These are phyloP conservation scores for Falco punctatus DNA, from an alignment of 2,113 vertebrate species.

Conservation along the genomic window DNA sequence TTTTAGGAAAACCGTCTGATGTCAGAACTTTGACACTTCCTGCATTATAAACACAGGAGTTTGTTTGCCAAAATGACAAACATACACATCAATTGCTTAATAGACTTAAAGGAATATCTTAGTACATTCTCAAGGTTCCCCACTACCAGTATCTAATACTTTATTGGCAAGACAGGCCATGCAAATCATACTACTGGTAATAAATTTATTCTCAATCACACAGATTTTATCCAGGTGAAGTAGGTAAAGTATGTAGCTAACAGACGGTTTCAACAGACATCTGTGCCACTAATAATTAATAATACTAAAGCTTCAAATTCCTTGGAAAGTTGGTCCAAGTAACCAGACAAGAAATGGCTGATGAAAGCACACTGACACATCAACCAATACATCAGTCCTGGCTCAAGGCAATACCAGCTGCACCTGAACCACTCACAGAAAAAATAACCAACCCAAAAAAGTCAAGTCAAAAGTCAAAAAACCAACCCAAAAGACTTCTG, in stretches of 20 bases:
- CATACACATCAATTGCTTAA: background rate
- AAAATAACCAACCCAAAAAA: background rate
- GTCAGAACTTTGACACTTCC: background rate
- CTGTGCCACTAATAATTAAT: background rate
- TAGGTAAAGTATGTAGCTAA: background rate
- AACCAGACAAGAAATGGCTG: background rate
- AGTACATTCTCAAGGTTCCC: background rate
- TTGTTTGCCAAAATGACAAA: background rate
- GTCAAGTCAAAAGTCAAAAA: background rate
- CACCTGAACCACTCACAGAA: background rate
- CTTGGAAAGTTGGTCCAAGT: background rate
- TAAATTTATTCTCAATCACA: background rate
- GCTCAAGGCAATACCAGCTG: background rate
- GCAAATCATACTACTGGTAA: background rate
- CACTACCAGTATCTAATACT: background rate
- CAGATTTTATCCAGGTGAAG: background rate
- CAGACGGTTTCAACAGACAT: background rate
- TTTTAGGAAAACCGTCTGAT: background rate
- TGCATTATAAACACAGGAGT: background rate
- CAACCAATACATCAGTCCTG: background rate
- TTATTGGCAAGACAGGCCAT: background rate
- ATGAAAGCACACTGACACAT: background rate
- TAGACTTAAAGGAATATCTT: background rate
- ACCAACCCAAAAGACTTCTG: background rate
- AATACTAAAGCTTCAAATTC: background rate